A percentile compares a stretch with the other conserved stretches of the same genome.
Evolutionary conservation across 2,888 invertebrate genomes (phyloP).

Genomic region (Heteromyza rotundicornis): DNA sequence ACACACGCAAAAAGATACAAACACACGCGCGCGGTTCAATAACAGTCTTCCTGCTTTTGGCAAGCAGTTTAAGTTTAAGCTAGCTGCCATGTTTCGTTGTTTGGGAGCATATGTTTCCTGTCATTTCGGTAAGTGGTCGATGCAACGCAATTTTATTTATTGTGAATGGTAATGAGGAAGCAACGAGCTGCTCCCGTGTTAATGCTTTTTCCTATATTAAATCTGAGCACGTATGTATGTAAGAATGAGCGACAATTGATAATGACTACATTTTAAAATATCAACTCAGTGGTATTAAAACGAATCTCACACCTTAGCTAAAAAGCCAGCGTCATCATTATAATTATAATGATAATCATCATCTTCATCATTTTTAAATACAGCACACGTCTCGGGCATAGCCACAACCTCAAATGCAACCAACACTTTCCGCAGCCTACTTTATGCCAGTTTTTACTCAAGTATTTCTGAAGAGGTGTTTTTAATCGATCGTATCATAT

Average conservation of each 20-base stretch:
- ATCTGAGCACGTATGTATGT: too few relatives aligned
- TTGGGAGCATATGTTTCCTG: too few relatives aligned
- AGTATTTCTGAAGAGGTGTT: slow-evolving; percentile 33
- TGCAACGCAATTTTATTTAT: too few relatives aligned
- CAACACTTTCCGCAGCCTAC: not conserved
- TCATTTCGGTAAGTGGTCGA: too few relatives aligned
- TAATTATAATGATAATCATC: not conserved
- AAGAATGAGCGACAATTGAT: too few relatives aligned
- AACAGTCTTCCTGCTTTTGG: not conserved
- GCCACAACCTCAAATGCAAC: not conserved
- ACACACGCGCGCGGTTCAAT: not conserved
- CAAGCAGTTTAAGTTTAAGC: not conserved
- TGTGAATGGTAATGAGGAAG: too few relatives aligned
- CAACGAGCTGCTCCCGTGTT: too few relatives aligned
- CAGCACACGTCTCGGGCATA: not conserved
- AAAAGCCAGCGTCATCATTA: too few relatives aligned
- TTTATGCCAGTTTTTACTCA: not conserved
- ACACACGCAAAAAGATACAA: too few relatives aligned
- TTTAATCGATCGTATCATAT: slow-evolving; percentile 41
- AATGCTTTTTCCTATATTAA: too few relatives aligned
- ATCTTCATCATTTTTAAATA: not conserved
- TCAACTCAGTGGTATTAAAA: not conserved
- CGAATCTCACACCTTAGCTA: not conserved
- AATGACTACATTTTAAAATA: too few relatives aligned
- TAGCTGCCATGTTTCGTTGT: too few relatives aligned